Base-by-base conservation (phyloP, 2,888 invertebrate genomes). In the Perithous albicinctus region DNA sequence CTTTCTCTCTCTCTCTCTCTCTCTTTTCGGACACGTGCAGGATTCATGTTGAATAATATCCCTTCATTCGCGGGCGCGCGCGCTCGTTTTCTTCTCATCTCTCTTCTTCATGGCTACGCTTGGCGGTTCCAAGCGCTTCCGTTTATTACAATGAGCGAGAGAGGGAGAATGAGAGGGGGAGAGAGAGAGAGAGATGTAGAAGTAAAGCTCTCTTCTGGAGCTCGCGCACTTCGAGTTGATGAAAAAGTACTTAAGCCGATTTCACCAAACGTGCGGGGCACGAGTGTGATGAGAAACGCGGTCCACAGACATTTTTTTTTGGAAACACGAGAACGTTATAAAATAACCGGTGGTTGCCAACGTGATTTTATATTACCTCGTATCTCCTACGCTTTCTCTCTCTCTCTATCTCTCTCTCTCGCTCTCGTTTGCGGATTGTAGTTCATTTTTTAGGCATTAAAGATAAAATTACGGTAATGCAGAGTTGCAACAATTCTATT, bases 161-260 rank as follows among this genome's bases (percentile, higher is more conserved):
- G 64, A 63, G 32, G 32, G 15, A 15, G 29, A 51, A 10, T 7
- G 38, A 35, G 63, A 78, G 72, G 64, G 35, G 2, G 35, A 51
- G 46, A 69, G 29, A 12, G 46, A 35, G 23, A 59, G 15, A 32
- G 41, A 63, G 18, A 41, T 1, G 12, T 18, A 20, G 23, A 51
- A 10, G 23, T 35, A 32, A 18, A 15, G 15, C 32, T 15, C 35
- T 63, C 54, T 77, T 46, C 41, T 12, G 26, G 26, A 41, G 54
- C 78, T 41, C 38, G 63, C 74, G 67, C 70, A 72, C 67, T 83
- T 73, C 78, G 83, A 84, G 85, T 86, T 87, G 87, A 86, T 87
- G 85, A 86, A 87, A 88, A 89, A 88, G 87, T 86, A 88, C 84
- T 86, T 88, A 88, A 90, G 89, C 89, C 87, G 89, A 90, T 89